A percentile compares a stretch with the other conserved stretches of the same genome.
These are phyloP conservation scores for Drosophila robusta DNA, from an alignment of 2,888 invertebrate genomes.

Conservation along the genomic window DNA sequence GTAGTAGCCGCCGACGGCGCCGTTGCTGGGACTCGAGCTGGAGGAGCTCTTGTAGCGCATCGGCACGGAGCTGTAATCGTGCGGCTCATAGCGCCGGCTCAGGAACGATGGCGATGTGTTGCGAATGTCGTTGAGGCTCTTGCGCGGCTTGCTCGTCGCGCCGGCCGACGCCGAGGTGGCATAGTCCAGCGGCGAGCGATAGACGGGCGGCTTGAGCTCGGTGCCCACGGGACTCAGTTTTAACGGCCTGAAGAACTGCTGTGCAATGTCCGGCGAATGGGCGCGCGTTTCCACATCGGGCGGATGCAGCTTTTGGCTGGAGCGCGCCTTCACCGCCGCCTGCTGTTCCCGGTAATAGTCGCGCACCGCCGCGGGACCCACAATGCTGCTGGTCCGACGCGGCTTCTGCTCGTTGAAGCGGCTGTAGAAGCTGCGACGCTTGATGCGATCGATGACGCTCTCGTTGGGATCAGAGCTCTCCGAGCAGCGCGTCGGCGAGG, in stretches of 20 bases:
- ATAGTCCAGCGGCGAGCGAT: constrained; percentile 78
- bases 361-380: constrained; percentile 87
- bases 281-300: constrained; percentile 66
- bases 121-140: constrained; percentile 82
- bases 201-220: constrained; percentile 83
- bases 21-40: constrained; percentile 76
- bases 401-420: constrained; percentile 94
- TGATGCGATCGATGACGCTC: constrained; percentile 93
- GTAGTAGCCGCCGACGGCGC: constrained; percentile 74
- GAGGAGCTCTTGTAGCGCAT: constrained; percentile 76
- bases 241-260: constrained; percentile 83
- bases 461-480: constrained; percentile 86
- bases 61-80: constrained; percentile 73
- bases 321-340: constrained; percentile 72
- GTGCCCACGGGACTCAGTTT: constrained; percentile 83
- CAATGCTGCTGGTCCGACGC: constrained; percentile 89
- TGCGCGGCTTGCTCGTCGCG: constrained; percentile 75
- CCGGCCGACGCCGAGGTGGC: constrained; percentile 43
- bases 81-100: constrained; percentile 76
- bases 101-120: constrained; percentile 82
- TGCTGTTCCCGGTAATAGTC: constrained; percentile 86
- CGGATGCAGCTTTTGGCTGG: constrained; percentile 67
- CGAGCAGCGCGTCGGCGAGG: constrained; percentile 83
- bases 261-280: constrained; percentile 83
- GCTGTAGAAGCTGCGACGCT: constrained; percentile 95